These are phyloP conservation scores for Dryobota labecula DNA, from an alignment of 2,888 invertebrate species.

Conservation along the genomic window DNA sequence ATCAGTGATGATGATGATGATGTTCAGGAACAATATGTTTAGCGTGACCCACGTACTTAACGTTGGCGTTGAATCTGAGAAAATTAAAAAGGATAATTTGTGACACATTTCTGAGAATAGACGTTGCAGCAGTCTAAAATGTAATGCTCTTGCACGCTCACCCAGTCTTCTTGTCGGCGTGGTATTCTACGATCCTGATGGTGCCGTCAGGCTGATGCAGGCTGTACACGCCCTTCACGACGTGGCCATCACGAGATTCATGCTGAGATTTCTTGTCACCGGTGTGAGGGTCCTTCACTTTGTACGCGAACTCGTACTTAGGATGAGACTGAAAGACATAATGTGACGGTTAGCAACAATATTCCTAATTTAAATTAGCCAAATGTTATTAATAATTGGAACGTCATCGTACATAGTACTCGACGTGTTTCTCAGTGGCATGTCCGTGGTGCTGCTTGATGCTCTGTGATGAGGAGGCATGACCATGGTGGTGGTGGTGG, in stretches of 20 bases:
- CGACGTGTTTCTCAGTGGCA: constrained; percentile 58
- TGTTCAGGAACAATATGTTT: constrained; percentile 64
- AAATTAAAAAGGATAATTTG: not conserved
- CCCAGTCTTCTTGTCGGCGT: constrained; percentile 74
- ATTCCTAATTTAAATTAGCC: not conserved
- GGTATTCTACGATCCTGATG: constrained; percentile 82
- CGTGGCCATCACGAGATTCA: constrained; percentile 75
- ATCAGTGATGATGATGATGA: constrained; percentile 60
- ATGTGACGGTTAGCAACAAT: not conserved
- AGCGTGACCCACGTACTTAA: constrained; percentile 66
- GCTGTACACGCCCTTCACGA: constrained; percentile 81
- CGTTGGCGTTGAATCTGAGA: constrained; percentile 74
- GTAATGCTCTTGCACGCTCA: not conserved
- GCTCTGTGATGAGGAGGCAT: constrained; percentile 74
- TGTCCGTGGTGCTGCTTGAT: constrained; percentile 72
- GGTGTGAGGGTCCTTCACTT: constrained; percentile 84
- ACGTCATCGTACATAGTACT: constrained; percentile 38
- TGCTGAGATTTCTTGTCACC: constrained; percentile 81
- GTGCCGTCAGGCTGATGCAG: constrained; percentile 85
- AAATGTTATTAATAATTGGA: not conserved
- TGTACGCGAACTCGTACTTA: constrained; percentile 84
- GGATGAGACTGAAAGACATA: constrained; percentile 70
- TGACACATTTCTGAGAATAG: not conserved
- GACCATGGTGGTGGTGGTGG: constrained; percentile 48
- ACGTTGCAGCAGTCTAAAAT: not conserved